A percentile compares a stretch with the other conserved stretches of the same genome.
These are phyloP conservation scores for Hartigia nigra DNA, from an alignment of 2,888 invertebrate species.

Conservation along the genomic window DNA sequence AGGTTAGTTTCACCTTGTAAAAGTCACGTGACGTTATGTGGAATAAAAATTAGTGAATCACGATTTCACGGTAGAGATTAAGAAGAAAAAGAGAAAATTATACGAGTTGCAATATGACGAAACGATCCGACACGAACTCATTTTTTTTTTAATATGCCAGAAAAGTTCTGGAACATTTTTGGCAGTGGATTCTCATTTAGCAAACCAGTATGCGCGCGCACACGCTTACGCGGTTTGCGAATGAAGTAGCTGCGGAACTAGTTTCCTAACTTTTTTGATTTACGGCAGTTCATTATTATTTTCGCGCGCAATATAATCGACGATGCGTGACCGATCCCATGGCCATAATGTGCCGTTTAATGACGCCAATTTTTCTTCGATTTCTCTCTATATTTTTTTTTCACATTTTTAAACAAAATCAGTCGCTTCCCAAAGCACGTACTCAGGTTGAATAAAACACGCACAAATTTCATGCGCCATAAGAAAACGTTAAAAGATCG, in stretches of 20 bases:
- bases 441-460: not conserved
- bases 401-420: not conserved
- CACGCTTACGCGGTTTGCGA: conserved; percentile 43
- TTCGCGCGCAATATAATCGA: conserved; percentile 57
- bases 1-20: not conserved
- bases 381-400: conserved; percentile 18
- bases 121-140: not conserved
- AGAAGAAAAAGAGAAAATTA: not conserved
- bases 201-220: conserved; percentile 21
- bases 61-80: not conserved
- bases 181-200: conserved; percentile 35
- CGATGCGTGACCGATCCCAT: conserved; percentile 27
- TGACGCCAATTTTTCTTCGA: conserved; percentile 33
- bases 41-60: not conserved
- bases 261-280: conserved; percentile 63
- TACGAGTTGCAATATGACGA: not conserved
- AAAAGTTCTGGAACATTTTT: conserved; percentile 55
- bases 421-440: not conserved
- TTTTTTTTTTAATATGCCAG: conserved; percentile 44
- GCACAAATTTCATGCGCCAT: not conserved
- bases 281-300: conserved; percentile 65
- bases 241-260: conserved; percentile 57
- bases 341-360: conserved; percentile 31
- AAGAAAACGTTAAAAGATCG: not conserved
- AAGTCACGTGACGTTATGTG: not conserved